Conservation (phyloP, 2,797 vertebrate species). For the Podarcis lilfordi region DNA sequence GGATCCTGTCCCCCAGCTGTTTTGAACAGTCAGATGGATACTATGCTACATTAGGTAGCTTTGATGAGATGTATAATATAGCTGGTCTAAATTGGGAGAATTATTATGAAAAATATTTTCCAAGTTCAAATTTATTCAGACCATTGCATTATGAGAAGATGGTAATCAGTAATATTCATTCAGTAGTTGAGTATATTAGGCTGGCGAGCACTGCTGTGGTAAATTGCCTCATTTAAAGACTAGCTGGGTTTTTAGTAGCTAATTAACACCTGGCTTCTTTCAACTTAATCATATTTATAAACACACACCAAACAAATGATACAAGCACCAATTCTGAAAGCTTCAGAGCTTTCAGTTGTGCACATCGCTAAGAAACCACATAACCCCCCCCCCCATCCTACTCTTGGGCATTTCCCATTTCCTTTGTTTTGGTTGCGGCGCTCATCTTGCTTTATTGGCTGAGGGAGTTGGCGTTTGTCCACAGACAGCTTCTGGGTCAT, state of each 20-base stretch:
- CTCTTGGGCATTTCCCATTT: neutral
- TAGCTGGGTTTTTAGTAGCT: constrained; percentile 5
- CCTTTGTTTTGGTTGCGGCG: neutral
- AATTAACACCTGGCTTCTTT: constrained; percentile 15
- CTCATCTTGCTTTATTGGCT: too few species aligned
- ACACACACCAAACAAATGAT: neutral
- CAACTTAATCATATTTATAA: neutral
- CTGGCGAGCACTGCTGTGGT: neutral
- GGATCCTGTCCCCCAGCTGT: neutral
- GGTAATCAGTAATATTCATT: constrained; percentile 3
- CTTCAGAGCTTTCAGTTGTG: neutral
- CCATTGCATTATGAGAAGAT: neutral
- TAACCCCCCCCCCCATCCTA: neutral
- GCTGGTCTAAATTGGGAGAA: constrained; percentile 15
- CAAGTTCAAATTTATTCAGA: neutral
- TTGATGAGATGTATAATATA: constrained; percentile 3
- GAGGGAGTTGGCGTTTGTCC: too few species aligned
- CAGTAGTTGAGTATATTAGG: neutral
- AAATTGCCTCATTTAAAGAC: constrained; percentile 10
- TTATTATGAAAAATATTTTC: neutral
- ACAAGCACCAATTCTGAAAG: neutral
- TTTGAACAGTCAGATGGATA: constrained; percentile 17
- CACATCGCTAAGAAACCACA: neutral
- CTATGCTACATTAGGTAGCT: constrained; percentile 13
- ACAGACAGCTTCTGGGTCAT: too few species aligned